Evolutionary conservation across 2,888 invertebrate species (phyloP).

Genomic region (Nephrotoma guestfalica): DNA sequence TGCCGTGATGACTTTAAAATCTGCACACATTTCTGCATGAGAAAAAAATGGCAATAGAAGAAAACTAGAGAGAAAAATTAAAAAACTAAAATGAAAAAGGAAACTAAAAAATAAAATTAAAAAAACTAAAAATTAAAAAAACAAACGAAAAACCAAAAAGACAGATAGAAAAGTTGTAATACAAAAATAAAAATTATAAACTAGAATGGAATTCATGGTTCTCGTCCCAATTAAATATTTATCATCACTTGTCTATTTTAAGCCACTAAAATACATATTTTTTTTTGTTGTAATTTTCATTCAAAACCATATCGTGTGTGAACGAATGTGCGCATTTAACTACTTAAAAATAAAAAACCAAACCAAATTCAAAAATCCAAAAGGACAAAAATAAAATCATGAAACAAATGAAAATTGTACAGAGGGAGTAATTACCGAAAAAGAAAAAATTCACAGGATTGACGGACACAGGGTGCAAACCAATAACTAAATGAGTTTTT

Average conservation of each 20-base stretch:
- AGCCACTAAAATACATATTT: neutral
- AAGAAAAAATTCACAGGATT: neutral
- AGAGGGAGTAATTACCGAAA: neutral
- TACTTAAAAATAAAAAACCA: neutral
- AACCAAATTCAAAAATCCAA: neutral
- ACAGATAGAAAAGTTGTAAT: conserved; percentile 13
- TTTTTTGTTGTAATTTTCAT: neutral
- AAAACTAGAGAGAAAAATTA: conserved; percentile 16
- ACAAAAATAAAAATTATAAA: conserved; percentile 18
- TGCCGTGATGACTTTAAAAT: conserved; percentile 81
- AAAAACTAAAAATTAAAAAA: conserved; percentile 1
- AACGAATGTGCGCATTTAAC: neutral
- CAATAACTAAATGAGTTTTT: neutral
- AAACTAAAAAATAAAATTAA: conserved; percentile 23
- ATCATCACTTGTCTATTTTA: neutral
- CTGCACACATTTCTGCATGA: conserved; percentile 43
- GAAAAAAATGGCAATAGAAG: conserved; percentile 35
- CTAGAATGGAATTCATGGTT: neutral
- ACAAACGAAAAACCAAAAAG: conserved; percentile 22
- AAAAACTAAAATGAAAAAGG: neutral
- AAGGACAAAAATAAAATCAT: neutral
- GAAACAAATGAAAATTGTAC: neutral
- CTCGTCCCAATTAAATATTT: neutral
- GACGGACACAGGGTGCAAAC: neutral
- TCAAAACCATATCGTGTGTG: neutral